Evolutionary conservation across 1,140 invertebrate genomes (phyloP).

Genomic region (Octopus sinensis): DNA sequence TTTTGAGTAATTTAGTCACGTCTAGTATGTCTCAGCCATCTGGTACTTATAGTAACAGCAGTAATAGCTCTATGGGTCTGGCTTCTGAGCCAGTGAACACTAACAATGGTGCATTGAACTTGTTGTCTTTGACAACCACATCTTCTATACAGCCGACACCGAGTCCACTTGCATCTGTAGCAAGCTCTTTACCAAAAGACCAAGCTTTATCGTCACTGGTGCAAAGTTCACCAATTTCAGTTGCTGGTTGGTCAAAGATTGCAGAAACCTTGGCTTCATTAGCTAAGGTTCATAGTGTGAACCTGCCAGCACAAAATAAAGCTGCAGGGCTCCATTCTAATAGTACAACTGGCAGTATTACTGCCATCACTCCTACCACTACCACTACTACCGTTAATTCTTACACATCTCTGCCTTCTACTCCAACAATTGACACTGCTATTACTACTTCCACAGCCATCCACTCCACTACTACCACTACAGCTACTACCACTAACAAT

Average conservation of each 20-base stretch:
- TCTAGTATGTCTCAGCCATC: background rate
- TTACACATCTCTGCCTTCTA: background rate
- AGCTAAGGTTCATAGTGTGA: background rate
- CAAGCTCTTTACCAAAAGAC: background rate
- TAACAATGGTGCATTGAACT: background rate
- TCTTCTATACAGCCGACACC: too few species aligned
- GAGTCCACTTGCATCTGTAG: background rate
- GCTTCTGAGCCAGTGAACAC: background rate
- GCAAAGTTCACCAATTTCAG: background rate
- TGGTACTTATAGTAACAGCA: background rate
- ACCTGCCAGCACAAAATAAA: background rate
- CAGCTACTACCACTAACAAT: too few species aligned
- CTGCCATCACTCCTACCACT: background rate
- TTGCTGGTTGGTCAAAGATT: constrained; percentile 1
- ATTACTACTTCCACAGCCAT: background rate
- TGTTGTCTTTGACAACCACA: background rate
- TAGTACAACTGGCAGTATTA: background rate
- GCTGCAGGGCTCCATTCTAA: background rate
- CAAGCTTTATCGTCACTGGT: background rate
- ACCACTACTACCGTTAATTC: background rate
- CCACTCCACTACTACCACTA: background rate
- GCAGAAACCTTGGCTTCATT: background rate
- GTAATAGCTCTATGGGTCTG: background rate
- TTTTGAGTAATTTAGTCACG: constrained; percentile 17
- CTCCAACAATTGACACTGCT: background rate